Evolutionary conservation across 2,113 vertebrate genomes (phyloP).

Genomic region (Marcusenius ussheri): DNA sequence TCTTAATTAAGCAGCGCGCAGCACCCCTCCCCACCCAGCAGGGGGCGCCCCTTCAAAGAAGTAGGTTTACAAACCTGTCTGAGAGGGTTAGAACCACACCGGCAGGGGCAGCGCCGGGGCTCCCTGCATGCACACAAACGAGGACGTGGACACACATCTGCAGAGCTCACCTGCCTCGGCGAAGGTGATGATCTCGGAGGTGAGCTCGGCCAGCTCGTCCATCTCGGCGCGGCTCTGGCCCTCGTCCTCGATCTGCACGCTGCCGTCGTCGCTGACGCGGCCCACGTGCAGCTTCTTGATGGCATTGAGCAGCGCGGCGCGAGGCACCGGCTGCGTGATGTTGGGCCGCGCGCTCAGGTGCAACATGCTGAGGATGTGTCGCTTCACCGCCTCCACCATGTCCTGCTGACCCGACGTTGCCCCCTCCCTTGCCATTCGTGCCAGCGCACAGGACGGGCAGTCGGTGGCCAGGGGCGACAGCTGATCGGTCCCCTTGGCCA

Average conservation of each 20-base stretch:
- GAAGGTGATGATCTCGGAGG: constrained; percentile 91
- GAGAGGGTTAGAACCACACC: neutral
- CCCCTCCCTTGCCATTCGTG: constrained; percentile 67
- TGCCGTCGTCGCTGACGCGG: constrained; percentile 79
- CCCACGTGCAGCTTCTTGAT: constrained; percentile 90
- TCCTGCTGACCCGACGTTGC: constrained; percentile 57
- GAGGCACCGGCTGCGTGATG: constrained; percentile 83
- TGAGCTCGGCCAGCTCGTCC: constrained; percentile 69
- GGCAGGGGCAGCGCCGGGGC: neutral
- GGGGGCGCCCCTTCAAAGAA: constrained; percentile 17
- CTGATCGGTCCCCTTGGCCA: neutral
- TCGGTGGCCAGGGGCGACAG: constrained; percentile 40
- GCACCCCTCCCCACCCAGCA: neutral
- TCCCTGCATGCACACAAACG: neutral
- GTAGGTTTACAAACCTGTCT: neutral
- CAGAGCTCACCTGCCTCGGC: constrained; percentile 67
- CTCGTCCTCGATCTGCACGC: constrained; percentile 84
- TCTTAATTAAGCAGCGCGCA: constrained; percentile 10
- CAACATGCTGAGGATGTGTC: constrained; percentile 92
- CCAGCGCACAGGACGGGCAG: constrained; percentile 78
- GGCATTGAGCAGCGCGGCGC: constrained; percentile 86
- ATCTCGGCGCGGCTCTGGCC: constrained; percentile 58
- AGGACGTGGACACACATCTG: neutral
- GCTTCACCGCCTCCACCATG: constrained; percentile 96
- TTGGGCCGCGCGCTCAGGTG: constrained; percentile 89